phyloP scores from a whole-genome alignment of 2,113 vertebrate species.

The Spea bombifrons region DNA sequence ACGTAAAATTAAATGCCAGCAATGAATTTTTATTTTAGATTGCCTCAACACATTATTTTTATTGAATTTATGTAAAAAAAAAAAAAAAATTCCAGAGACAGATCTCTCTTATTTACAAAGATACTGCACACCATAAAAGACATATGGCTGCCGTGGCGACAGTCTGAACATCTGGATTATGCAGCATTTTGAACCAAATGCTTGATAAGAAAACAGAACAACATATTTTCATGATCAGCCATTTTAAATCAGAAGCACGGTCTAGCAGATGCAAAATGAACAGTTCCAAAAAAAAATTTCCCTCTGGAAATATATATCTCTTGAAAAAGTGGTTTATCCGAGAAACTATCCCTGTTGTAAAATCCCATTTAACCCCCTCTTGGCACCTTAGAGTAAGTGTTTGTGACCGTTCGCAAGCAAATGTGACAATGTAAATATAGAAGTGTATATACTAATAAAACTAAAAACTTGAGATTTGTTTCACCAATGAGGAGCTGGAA shows the following conservation, averaged over 20 bases:
- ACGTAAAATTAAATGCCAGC: background rate
- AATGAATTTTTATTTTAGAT: too few species aligned
- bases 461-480: too few species aligned
- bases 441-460: too few species aligned
- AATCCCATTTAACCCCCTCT: background rate
- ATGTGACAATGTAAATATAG: too few species aligned
- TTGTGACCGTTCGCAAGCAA: too few species aligned
- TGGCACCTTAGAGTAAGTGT: background rate
- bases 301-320: constrained; percentile 1
- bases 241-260: constrained; percentile 27
- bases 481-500: too few species aligned
- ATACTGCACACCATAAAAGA: background rate
- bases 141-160: constrained; percentile 21
- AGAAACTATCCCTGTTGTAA: background rate
- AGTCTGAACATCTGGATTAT: constrained; percentile 36
- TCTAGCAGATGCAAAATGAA: constrained; percentile 15
- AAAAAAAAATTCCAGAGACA: background rate
- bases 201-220: constrained; percentile 29
- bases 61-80: background rate
- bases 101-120: background rate
- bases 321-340: background rate
- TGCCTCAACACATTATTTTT: background rate
- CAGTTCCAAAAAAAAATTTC: constrained; percentile 6
- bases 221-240: constrained; percentile 35
- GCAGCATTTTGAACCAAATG: constrained; percentile 21